phyloP scores from a whole-genome alignment of 2,888 invertebrate species.

The Notodonta ziczac region DNA sequence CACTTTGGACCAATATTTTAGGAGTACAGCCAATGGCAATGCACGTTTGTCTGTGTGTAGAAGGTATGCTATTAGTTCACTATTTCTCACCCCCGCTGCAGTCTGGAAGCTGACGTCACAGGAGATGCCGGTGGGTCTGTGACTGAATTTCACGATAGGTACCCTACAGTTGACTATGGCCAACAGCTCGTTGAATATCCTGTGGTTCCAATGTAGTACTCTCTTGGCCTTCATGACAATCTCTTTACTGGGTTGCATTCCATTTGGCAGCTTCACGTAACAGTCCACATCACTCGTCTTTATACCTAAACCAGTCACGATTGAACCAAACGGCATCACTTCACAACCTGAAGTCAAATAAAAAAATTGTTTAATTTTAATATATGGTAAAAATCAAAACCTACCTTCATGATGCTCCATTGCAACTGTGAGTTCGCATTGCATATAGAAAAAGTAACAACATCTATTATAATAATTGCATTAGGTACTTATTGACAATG shows the following conservation, averaged over 20 bases:
- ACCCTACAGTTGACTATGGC: constrained; percentile 88
- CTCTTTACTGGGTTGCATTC: constrained; percentile 20
- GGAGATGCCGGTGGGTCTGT: constrained; percentile 83
- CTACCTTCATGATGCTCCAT: no score
- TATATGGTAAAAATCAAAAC: neutral
- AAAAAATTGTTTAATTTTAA: neutral
- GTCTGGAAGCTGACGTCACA: constrained; percentile 90
- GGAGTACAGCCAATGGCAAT: constrained; percentile 84
- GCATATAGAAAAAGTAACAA: no score
- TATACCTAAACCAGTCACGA: constrained; percentile 88
- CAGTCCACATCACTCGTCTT: constrained; percentile 90
- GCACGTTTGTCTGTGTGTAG: constrained; percentile 83
- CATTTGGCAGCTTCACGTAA: constrained; percentile 76
- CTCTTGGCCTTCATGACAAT: constrained; percentile 55
- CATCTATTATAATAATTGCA: no score
- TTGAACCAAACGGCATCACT: constrained; percentile 88
- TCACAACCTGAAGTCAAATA: constrained; percentile 56
- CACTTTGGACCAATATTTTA: constrained; percentile 90
- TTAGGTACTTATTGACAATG: no score
- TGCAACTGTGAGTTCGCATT: no score
- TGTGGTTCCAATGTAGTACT: constrained; percentile 56
- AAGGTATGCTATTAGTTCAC: constrained; percentile 85
- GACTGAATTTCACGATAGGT: constrained; percentile 90
- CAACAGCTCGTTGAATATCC: constrained; percentile 80
- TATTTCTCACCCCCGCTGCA: constrained; percentile 87